Evolutionary conservation across 2,888 invertebrate genomes (phyloP), one percentile per base, ranked within the genome.

Genomic region (Argyresthia goedartella): DNA sequence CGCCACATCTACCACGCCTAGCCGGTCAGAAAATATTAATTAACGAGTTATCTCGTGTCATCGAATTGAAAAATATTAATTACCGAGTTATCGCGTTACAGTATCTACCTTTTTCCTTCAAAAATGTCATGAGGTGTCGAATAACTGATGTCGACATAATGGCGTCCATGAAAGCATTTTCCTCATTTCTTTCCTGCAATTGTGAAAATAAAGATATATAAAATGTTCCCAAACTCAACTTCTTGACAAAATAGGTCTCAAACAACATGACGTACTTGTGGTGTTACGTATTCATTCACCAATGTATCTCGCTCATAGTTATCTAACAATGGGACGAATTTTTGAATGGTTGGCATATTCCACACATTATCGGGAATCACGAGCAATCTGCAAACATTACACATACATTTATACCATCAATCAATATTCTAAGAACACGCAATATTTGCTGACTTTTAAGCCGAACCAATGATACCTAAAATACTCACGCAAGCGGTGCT

Each of bases 251-350:
- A 39, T 8, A 11, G 6, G 6, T 25, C 25, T 9, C n/a, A 9
- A 39, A 39, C 39, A 39, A 6, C 3, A 39, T 39, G 10, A 47
- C 10, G 49, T 69, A 87, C 87, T 77, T 88, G 88, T 14, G 91
- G 82, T 1, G 93, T 94, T 33, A 95, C 91, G 61, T 92, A 82
- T 75, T 97, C 97, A 63, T 92, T 91, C n/a, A 89, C 86, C 52
- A 88, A 81, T 0, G 92, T 90, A 59, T 93, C 91, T 54, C 92
- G 81, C 65, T 95, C 91, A 70, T 97, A 98, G 75, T 98, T 97
- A 71, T 98, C 94, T 70, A 93, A 90, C 45, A 98, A 88, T 35
- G 88, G 81, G 46, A 91, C 70, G 60, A 97, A 88, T 64, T 91
- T 92, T 58, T 91, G 88, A 55, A 96, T 91, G 1, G 96, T 95